phyloP scores from a whole-genome alignment of 2,797 vertebrate genomes.

The Xenops minutus region DNA sequence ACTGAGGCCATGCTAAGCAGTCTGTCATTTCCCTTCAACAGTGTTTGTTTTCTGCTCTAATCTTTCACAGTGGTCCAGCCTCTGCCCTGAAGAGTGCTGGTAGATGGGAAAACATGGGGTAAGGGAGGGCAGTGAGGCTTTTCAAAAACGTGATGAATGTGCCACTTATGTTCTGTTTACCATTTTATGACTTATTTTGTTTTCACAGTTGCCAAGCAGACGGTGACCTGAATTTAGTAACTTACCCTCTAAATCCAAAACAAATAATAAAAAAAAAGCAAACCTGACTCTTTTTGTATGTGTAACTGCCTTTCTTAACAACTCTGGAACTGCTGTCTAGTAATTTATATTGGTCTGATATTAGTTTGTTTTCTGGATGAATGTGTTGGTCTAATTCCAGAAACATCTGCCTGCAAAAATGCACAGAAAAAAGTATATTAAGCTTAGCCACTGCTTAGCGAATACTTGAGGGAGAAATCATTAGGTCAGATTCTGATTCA shows the following conservation, averaged over 20 bases:
- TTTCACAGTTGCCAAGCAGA: not conserved
- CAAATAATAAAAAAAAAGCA: not conserved
- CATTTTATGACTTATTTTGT: conserved; percentile 17
- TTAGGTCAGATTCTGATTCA: not conserved
- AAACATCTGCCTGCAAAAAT: conserved; percentile 18
- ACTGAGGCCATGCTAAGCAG: not conserved
- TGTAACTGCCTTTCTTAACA: not conserved
- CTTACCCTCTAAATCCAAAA: not conserved
- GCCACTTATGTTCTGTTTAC: conserved; percentile 9
- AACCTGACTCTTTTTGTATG: not conserved
- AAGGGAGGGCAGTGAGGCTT: not conserved
- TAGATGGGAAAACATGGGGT: not conserved
- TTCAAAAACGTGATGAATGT: not conserved
- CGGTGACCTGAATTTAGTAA: not conserved
- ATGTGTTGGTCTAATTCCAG: not conserved
- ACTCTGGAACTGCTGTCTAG: not conserved
- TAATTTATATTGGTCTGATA: not conserved
- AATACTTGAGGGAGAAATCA: not conserved
- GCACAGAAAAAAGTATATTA: not conserved
- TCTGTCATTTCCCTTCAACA: not conserved
- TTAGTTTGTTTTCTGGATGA: conserved; percentile 9
- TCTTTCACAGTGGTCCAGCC: not conserved
- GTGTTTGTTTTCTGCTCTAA: not conserved
- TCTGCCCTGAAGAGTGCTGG: not conserved
- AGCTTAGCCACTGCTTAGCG: not conserved